These are phyloP conservation scores for Anthopleura sola DNA, from an alignment of 64 coral and sea anemone genomes.

Conservation along the genomic window DNA sequence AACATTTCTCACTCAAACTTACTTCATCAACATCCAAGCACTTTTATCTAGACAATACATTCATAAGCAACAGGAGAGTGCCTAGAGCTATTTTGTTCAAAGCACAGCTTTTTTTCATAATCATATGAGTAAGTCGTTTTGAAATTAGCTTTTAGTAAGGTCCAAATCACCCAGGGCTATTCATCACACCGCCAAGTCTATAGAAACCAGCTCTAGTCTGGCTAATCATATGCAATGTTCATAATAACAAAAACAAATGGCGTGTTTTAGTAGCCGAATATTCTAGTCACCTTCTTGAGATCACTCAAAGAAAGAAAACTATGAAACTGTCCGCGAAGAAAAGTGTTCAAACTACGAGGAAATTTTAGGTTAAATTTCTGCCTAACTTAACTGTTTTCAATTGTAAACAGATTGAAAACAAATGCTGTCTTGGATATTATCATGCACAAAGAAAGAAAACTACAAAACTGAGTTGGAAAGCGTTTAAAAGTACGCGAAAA, in stretches of 20 bases:
- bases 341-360: no score
- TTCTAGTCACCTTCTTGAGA: background rate
- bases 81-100: slow-evolving; percentile 11
- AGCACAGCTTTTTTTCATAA: slow-evolving; percentile 9
- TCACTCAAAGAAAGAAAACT: no score
- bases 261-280: background rate
- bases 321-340: no score
- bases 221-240: background rate
- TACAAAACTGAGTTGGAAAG: no score
- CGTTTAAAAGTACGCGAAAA: no score
- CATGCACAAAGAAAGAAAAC: no score
- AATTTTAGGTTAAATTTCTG: no score
- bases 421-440: no score
- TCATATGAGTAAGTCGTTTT: background rate
- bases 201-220: background rate
- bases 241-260: slow-evolving; percentile 12
- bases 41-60: background rate
- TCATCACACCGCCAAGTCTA: background rate
- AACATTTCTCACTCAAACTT: background rate
- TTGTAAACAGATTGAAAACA: no score
- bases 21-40: background rate
- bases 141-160: slow-evolving; percentile 22
- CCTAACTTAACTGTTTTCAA: no score
- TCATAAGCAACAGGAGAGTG: background rate
- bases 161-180: background rate